phyloP scores from a whole-genome alignment of 2,888 invertebrate species.

The Deroplatys truncata region DNA sequence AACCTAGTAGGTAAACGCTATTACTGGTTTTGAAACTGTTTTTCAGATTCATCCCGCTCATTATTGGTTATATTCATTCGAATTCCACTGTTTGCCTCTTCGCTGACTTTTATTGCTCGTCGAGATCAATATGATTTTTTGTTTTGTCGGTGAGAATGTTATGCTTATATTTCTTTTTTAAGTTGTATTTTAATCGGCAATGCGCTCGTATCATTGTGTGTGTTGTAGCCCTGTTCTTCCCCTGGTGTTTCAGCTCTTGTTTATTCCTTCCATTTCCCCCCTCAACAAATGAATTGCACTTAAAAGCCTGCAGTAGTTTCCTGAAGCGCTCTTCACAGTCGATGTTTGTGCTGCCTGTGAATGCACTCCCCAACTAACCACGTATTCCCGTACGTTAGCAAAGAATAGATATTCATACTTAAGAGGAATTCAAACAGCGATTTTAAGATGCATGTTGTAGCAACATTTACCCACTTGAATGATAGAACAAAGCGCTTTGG shows the following conservation, averaged over 20 bases:
- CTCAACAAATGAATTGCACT: not conserved
- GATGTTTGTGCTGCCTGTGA: no score
- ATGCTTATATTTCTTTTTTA: no score
- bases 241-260: not conserved
- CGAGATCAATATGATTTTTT: no score
- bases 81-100: no score
- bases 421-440: not conserved
- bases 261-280: not conserved
- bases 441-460: not conserved
- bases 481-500: not conserved
- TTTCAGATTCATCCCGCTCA: no score
- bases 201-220: no score
- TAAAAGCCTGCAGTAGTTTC: not conserved
- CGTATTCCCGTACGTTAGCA: not conserved
- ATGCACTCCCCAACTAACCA: not conserved
- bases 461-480: not conserved
- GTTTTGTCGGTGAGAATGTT: no score
- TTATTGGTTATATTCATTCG: no score
- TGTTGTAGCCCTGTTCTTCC: not conserved
- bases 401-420: not conserved
- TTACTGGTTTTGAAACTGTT: no score
- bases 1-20: no score
- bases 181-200: no score
- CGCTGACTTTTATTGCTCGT: no score
- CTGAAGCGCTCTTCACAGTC: not conserved